Conservation (phyloP, 2,113 vertebrate genomes). For the Poecilia latipinna region DNA sequence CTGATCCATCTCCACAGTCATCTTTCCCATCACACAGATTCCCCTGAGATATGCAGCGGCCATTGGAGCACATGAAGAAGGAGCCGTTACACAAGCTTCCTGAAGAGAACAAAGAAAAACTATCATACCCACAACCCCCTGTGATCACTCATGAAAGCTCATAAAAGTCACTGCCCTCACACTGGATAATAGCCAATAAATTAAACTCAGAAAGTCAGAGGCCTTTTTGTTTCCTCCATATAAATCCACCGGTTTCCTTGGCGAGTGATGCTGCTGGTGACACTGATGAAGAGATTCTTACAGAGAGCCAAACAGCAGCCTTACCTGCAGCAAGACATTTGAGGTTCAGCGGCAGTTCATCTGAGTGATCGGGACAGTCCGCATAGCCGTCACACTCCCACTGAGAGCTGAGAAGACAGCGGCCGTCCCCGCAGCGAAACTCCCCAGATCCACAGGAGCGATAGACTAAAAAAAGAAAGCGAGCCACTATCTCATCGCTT, state of each 20-base stretch:
- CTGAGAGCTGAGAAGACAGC: conserved; percentile 90
- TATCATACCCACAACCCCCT: conserved; percentile 27
- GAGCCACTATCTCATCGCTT: conserved; percentile 29
- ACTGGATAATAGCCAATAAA: conserved; percentile 33
- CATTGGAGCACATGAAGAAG: conserved; percentile 98
- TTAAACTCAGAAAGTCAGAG: conserved; percentile 19
- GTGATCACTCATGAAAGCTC: conserved; percentile 9
- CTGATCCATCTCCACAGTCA: conserved; percentile 93
- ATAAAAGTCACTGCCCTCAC: conserved; percentile 13
- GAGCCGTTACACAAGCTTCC: conserved; percentile 97
- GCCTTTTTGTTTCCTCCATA: conserved; percentile 38
- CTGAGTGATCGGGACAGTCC: conserved; percentile 94
- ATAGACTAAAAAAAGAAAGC: conserved; percentile 80
- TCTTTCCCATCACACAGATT: conserved; percentile 89
- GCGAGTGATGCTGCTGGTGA: conserved; percentile 29
- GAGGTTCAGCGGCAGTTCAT: conserved; percentile 92
- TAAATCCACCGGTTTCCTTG: conserved; percentile 30
- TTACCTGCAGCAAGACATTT: conserved; percentile 93
- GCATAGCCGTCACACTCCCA: conserved; percentile 97
- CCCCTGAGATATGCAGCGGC: conserved; percentile 88
- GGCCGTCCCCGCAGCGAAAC: conserved; percentile 92
- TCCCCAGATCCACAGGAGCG: conserved; percentile 88
- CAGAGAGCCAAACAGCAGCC: conserved; percentile 60
- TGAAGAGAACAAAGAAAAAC: conserved; percentile 75
- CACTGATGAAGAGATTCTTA: conserved; percentile 65